Evolutionary conservation across 2,113 vertebrate genomes (phyloP), one percentile per base, ranked within the genome.

Genomic region (Synchiropus splendidus): DNA sequence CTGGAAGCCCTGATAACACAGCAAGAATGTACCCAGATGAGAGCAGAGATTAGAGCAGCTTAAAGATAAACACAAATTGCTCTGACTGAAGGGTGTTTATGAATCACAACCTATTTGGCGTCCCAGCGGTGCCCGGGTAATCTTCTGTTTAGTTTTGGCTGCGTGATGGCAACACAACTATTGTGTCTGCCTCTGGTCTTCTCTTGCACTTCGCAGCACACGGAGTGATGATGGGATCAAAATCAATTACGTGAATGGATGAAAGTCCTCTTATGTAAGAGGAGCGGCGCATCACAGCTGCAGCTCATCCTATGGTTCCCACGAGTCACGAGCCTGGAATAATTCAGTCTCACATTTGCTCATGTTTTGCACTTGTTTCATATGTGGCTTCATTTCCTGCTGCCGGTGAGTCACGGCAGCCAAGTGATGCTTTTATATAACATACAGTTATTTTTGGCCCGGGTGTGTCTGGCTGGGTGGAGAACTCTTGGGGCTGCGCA

Each of bases 201-300:
- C 33, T 61, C 39, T 37, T 41, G 2, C 45, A 44, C 37, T 50
- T 66, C 45, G 11, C 39, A 31, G 43, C 48, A 31, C 53, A 44
- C 33, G 44, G 56, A 30, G 59, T 69, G 58, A 61, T 10, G 5
- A 27, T 16, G 51, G 58, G 68, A 42, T 74, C 61, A 68, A 40
- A 74, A 64, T 60, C 71, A 75, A 78, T 78, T 74, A 70, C 39
- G 47, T 13, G 64, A 75, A 55, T 61, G 70, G 65, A 66, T 64
- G 67, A 32, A 59, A 63, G 72, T 31, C 45, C 53, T 61, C 45
- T 80, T 83, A 64, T 12, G 48, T 78, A 80, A 83, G 63, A 13
- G 35, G 9, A 6, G 61, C 21, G 48, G 36, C 63, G 36, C 66
- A 21, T 51, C 58, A 12, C 76, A 78, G 74, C 72, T 68, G 75